A percentile compares a stretch with the other conserved stretches of the same genome.
Conservation (phyloP, 2,888 invertebrate species). For the Litoditis marina region DNA sequence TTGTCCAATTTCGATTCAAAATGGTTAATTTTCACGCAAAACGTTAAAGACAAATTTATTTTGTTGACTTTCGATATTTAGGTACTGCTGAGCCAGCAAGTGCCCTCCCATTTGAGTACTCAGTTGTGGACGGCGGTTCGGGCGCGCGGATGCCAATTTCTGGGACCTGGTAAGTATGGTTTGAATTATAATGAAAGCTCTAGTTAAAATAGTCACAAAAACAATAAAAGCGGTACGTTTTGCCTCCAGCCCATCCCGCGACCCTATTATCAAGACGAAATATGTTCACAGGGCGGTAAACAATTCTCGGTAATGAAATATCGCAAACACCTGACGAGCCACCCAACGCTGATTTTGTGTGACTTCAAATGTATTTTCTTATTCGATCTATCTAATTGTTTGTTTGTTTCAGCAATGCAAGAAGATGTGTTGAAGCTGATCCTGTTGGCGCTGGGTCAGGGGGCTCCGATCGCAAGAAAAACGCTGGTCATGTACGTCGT, state of each 20-base stretch:
- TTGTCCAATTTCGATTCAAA: background rate
- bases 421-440: constrained; percentile 89
- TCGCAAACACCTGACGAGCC: too few species aligned
- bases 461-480: constrained; percentile 62
- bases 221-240: background rate
- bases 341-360: too few species aligned
- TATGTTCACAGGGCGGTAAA: too few species aligned
- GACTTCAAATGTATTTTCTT: background rate
- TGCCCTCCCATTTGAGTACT: constrained; percentile 81
- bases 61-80: constrained; percentile 69
- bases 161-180: constrained; percentile 80
- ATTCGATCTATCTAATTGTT: background rate
- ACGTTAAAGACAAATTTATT: constrained; percentile 66
- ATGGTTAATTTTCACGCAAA: too few species aligned
- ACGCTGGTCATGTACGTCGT: constrained; percentile 94
- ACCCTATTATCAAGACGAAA: too few species aligned
- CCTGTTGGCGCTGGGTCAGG: constrained; percentile 83
- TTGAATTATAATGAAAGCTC: background rate
- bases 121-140: constrained; percentile 95
- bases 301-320: too few species aligned
- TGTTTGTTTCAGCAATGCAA: constrained; percentile 78
- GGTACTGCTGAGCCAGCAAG: constrained; percentile 88
- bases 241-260: too few species aligned
- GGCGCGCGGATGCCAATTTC: constrained; percentile 92
- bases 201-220: background rate